Evolutionary conservation across 1,140 invertebrate species (phyloP).

Genomic region (Heliconius melpomene): DNA sequence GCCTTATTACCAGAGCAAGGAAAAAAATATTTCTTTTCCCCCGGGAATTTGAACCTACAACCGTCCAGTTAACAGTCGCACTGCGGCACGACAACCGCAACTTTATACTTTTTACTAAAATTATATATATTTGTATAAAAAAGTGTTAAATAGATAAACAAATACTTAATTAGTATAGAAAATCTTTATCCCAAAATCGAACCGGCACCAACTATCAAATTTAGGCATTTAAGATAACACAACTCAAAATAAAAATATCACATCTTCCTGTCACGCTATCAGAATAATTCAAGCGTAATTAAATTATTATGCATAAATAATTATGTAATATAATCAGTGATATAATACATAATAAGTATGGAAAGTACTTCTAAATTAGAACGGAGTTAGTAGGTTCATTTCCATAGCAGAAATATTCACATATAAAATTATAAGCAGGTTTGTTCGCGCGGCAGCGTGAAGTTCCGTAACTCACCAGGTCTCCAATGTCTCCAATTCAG

Average conservation of each 20-base stretch:
- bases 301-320: background rate
- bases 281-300: conserved; percentile 5
- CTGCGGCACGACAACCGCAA: no score
- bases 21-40: no score
- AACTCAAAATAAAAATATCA: background rate
- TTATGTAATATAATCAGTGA: background rate
- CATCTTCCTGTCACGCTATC: conserved; percentile 3
- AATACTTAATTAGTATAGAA: no score
- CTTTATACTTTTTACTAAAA: no score
- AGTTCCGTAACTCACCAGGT: no score
- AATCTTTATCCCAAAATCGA: background rate
- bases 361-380: background rate
- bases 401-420: background rate
- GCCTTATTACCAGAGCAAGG: background rate
- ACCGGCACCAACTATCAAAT: background rate
- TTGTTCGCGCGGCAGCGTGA: no score
- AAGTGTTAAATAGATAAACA: no score
- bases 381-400: background rate
- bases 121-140: no score
- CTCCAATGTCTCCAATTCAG: no score
- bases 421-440: no score
- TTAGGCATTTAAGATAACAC: conserved; percentile 1
- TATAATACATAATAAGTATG: background rate
- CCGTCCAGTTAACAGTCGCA: no score
- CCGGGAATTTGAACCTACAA: no score